Conservation (phyloP, 2,888 invertebrate genomes). For the Cyaniris semiargus region DNA sequence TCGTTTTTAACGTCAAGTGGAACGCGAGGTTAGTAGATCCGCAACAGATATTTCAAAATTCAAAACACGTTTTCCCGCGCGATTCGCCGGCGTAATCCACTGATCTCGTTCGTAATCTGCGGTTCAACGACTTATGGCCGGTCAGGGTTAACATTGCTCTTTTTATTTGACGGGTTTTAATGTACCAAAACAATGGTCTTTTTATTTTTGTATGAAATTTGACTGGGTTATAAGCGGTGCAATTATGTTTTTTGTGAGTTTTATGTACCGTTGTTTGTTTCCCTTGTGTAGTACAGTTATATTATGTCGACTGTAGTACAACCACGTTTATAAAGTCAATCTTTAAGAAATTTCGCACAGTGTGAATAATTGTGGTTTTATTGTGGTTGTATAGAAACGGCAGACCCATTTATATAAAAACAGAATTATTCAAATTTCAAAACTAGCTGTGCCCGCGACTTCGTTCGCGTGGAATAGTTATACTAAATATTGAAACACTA, state of each 20-base stretch:
- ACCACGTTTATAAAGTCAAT: background rate
- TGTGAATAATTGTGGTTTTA: too few species aligned
- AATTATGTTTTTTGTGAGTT: background rate
- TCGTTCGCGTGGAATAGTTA: too few species aligned
- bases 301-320: background rate
- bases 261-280: background rate
- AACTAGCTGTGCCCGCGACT: too few species aligned
- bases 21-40: background rate
- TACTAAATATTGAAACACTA: too few species aligned
- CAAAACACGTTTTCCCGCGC: conserved; percentile 54
- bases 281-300: background rate
- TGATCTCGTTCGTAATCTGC: conserved; percentile 55
- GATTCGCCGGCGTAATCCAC: conserved; percentile 60
- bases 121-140: conserved; percentile 63
- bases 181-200: background rate
- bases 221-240: background rate
- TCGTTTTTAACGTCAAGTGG: too few species aligned
- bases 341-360: too few species aligned
- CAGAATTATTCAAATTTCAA: too few species aligned
- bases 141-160: conserved; percentile 66
- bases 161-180: conserved; percentile 3
- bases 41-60: conserved; percentile 37
- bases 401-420: too few species aligned
- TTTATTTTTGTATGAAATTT: background rate
- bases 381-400: too few species aligned